Evolutionary conservation across 2,113 vertebrate species (phyloP).

Genomic region (Varanus salvator): DNA sequence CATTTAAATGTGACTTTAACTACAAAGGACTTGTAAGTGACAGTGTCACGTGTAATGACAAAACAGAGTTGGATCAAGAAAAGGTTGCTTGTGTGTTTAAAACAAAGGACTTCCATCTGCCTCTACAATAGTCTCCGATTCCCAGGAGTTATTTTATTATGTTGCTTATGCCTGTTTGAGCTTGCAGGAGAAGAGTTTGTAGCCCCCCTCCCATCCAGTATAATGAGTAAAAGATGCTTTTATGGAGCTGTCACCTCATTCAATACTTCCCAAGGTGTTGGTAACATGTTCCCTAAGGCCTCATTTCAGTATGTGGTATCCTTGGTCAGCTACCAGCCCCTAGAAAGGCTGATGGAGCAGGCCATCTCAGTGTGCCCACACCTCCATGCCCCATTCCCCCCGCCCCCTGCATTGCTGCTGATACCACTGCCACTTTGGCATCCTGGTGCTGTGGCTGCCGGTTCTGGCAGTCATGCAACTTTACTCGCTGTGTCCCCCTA

Average conservation of each 20-base stretch:
- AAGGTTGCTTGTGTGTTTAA: background rate
- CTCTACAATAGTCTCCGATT: background rate
- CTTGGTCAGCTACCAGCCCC: background rate
- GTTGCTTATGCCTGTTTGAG: background rate
- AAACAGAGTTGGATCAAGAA: conserved; percentile 36
- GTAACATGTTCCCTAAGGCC: background rate
- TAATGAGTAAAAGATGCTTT: background rate
- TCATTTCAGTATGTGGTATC: too few species aligned
- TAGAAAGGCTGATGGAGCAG: too few species aligned
- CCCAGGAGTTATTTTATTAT: background rate
- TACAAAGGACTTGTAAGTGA: conserved; percentile 34
- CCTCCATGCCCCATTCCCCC: background rate
- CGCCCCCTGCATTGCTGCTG: background rate
- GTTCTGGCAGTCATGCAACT: background rate
- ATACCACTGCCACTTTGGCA: background rate
- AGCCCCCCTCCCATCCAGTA: background rate
- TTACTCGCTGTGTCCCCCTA: too few species aligned
- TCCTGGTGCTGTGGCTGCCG: background rate
- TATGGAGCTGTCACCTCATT: background rate
- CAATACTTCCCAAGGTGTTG: background rate
- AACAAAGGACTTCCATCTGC: background rate
- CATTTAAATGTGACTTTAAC: background rate
- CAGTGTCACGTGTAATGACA: conserved; percentile 25
- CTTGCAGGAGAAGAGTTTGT: background rate
- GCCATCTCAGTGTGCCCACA: background rate